Base-by-base conservation (phyloP, 2,113 vertebrate species). In the Calidris pygmaea region DNA sequence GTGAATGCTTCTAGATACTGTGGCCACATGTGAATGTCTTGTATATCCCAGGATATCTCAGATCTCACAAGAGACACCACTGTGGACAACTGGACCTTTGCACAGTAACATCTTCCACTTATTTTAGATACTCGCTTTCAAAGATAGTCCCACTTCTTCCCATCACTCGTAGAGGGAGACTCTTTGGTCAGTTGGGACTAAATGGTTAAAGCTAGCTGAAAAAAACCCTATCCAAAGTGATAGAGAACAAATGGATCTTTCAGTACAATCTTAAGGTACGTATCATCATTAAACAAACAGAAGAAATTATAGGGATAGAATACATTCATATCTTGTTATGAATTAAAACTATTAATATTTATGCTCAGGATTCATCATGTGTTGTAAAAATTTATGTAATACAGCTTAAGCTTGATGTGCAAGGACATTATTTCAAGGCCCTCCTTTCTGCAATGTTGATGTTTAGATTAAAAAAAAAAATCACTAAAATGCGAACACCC, bases 401-500 rank as follows among this genome's bases (percentile, higher is more conserved):
- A 29, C 9, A 53, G 1, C 0, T 55, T 83, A 76, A 83, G 10
- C 1, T 63, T 83, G 18, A 70, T 52, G 9, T 56, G 29, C 27
- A 87, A 78, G 20, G 20, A 52, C 10, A 43, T 35, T n/a, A 70
- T 70, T 87, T 92, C 13, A 78, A 85, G 8, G 30, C 12, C 1
- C 75, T 7, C 2, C 6, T 66, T 85, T 82, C 35, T 3, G 10
- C 7, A 60, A 3, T 7, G 19, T 1, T 79, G 22, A 3, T 20
- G 14, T 74, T 78, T 45, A 18, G 12, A 52, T 41, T 86, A 12
- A 83, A 74, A 39, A 34, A 35, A 68, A n/a, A 24, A 39, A 37
- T 23, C 4, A 47, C 21, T 0, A 0, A 60, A 77, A 50, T 5
- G 1, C 2, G 12, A 95, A 65, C 5, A 80, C 8, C 13, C 24